Evolutionary conservation across 2,113 vertebrate species (phyloP).

Genomic region (Corvus hawaiiensis): DNA sequence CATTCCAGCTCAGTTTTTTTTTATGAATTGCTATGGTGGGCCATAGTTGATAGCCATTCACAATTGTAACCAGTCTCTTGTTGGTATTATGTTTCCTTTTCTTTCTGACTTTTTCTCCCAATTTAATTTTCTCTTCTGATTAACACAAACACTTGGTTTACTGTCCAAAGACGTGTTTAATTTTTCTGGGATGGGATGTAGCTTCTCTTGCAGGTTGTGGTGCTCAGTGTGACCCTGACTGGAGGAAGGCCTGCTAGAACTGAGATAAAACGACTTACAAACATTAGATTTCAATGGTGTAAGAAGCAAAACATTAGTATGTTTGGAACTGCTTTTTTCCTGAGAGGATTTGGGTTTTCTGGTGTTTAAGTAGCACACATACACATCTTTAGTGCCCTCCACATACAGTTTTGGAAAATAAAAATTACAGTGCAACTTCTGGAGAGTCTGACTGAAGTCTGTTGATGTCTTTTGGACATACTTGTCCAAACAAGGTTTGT

Average conservation of each 20-base stretch:
- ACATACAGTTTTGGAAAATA: not conserved
- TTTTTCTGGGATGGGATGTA: not conserved
- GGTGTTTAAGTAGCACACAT: not conserved
- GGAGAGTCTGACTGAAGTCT: not conserved
- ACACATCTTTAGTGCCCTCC: not conserved
- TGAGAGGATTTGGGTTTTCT: not conserved
- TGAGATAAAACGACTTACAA: not conserved
- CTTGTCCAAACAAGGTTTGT: not conserved
- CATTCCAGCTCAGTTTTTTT: not conserved
- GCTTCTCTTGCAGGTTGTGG: not conserved
- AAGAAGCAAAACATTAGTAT: not conserved
- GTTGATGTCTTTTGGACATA: not conserved
- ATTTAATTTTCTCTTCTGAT: not conserved
- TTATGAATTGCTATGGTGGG: not conserved
- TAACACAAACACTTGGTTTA: not conserved
- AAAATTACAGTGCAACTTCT: not conserved
- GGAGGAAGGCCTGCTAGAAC: not conserved
- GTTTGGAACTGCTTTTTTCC: not conserved
- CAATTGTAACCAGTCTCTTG: not conserved
- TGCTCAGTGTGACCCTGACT: not conserved
- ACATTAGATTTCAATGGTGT: not conserved
- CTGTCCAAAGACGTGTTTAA: not conserved
- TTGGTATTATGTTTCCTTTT: not conserved
- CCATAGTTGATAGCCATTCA: not conserved
- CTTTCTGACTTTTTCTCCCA: not conserved